Evolutionary conservation across 2,797 vertebrate species (phyloP), one percentile per base, ranked within the genome.

Genomic region (Sebastes minor): DNA sequence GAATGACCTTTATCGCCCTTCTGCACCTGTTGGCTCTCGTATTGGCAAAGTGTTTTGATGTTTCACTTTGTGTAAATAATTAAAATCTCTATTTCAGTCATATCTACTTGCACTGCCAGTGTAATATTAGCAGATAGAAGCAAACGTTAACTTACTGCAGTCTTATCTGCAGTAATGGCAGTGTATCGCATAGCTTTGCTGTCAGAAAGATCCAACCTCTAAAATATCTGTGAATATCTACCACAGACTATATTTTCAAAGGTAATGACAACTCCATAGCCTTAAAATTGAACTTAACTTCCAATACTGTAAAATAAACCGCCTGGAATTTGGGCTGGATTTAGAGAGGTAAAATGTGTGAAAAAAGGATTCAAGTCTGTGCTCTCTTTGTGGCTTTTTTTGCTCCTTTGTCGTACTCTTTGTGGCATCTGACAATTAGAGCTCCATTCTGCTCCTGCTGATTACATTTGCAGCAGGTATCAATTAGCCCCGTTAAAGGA

Each of bases 401-500:
- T 55, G 12, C 56, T 71, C 52, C 4, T 61, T 25, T 30, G 71
- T 79, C 25, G 27, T 42, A 11, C 20, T 52, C 3, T 46, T 76
- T 2, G 9, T 74, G 53, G 56, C 23, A 55, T 79, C 86, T 76
- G 67, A 80, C 69, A 87, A 84, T 88, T 85, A 75, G 61, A 70
- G 70, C 63, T 65, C 59, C 79, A 69, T 76, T 91, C 59, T 70
- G 76, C 82, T 84, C 70, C 59, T 68, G 80, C 74, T 89, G 83
- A 91, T 90, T 81, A 28, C 80, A 80, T 87, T 81, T 89, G 61
- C 74, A 77, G 84, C 72, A 90, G 82, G 86, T 90, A 88, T 85
- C 88, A 91, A 90, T 93, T 83, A 89, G 62, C 74, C 78, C 23
- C 10, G 25, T 71, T 84, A 49, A 83, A 66, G 27, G 52, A 83